These are phyloP conservation scores for Zosterops lateralis DNA, from an alignment of 2,113 vertebrate genomes.

Conservation along the genomic window DNA sequence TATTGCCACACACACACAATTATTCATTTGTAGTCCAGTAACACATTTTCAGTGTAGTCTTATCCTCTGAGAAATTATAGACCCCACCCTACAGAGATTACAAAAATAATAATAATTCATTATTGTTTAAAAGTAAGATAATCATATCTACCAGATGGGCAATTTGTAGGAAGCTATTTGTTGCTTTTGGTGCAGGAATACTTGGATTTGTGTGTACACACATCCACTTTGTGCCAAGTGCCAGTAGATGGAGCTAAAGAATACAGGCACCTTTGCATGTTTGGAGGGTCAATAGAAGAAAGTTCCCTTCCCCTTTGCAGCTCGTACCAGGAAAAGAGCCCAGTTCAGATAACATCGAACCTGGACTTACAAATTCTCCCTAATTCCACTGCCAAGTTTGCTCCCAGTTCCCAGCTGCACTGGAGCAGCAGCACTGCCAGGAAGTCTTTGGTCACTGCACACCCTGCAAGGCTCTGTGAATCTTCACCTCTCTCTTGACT, in stretches of 20 bases:
- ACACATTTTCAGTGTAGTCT: not conserved
- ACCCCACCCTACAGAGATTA: conserved; percentile 21
- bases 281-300: not conserved
- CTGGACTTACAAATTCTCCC: not conserved
- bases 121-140: conserved; percentile 16
- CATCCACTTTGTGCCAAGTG: not conserved
- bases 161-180: conserved; percentile 19
- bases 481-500: not conserved
- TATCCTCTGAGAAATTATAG: conserved; percentile 51
- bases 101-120: conserved; percentile 9
- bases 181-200: not conserved
- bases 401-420: not conserved
- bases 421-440: not conserved
- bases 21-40: conserved; percentile 47
- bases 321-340: fast-evolving
- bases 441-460: not conserved
- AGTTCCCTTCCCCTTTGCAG: not conserved
- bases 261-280: not conserved
- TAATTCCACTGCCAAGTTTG: not conserved
- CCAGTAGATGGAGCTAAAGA: conserved; percentile 66
- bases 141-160: conserved; percentile 37
- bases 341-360: not conserved
- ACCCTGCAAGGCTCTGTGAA: not conserved
- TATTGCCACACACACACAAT: conserved; percentile 56
- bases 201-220: not conserved